Evolutionary conservation across 1,140 invertebrate species (phyloP).

Genomic region (Eueides isabella): DNA sequence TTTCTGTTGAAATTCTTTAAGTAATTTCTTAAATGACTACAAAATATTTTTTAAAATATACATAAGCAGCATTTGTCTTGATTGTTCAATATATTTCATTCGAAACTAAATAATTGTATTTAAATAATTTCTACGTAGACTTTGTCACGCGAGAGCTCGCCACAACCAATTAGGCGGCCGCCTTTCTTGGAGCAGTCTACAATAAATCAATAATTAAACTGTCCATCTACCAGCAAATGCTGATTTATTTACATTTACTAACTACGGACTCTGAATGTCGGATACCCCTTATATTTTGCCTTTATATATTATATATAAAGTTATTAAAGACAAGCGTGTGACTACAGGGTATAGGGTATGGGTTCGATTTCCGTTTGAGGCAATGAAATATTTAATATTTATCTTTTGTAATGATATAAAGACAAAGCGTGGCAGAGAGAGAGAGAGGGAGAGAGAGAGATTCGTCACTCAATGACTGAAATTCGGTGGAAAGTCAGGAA

Average conservation of each 20-base stretch:
- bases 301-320: too few species aligned
- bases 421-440: too few species aligned
- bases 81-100: slow-evolving; percentile 13
- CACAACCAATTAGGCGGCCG: slow-evolving; percentile 74
- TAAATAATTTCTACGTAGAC: slow-evolving; percentile 53
- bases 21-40: too few species aligned
- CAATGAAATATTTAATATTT: too few species aligned
- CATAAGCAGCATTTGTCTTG: background rate
- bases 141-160: slow-evolving; percentile 72
- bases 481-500: too few species aligned
- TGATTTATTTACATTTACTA: slow-evolving; percentile 75
- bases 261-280: slow-evolving; percentile 61
- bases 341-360: too few species aligned
- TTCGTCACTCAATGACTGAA: too few species aligned
- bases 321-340: too few species aligned
- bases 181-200: slow-evolving; percentile 56
- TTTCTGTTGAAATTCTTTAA: too few species aligned
- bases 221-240: slow-evolving; percentile 75
- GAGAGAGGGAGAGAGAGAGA: too few species aligned
- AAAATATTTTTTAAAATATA: background rate
- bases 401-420: too few species aligned
- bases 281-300: slow-evolving; percentile 30
- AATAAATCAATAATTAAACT: slow-evolving; percentile 81
- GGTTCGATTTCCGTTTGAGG: too few species aligned
- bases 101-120: slow-evolving; percentile 14